Evolutionary conservation across 2,797 vertebrate species (phyloP).

Genomic region (Bradypodion pumilum): DNA sequence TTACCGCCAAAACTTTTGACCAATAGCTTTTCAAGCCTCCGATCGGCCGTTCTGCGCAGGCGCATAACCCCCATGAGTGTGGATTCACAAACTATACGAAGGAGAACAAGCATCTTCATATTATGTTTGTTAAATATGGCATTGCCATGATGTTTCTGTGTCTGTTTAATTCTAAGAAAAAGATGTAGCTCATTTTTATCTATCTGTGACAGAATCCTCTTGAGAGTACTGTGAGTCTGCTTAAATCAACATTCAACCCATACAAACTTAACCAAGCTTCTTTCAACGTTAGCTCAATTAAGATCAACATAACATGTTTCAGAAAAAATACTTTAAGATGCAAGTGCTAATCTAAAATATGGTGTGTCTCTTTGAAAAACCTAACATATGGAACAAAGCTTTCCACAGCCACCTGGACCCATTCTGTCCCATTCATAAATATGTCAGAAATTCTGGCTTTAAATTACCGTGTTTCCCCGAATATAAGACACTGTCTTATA

Average conservation of each 20-base stretch:
- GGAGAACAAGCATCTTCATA: not conserved
- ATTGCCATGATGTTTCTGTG: not conserved
- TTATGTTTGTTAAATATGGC: not conserved
- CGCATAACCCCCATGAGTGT: too few species aligned
- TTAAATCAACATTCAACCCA: not conserved
- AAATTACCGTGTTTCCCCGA: too few species aligned
- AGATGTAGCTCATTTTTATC: not conserved
- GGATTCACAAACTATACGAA: too few species aligned
- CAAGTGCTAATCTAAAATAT: not conserved
- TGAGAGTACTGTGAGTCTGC: not conserved
- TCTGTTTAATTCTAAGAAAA: not conserved
- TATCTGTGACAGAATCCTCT: not conserved
- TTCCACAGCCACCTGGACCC: not conserved
- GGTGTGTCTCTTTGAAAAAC: not conserved
- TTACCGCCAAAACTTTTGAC: too few species aligned
- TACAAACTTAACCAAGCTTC: not conserved
- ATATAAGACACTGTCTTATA: too few species aligned
- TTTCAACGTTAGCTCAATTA: not conserved
- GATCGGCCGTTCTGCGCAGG: too few species aligned
- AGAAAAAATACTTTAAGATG: not conserved
- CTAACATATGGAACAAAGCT: not conserved
- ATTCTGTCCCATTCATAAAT: not conserved
- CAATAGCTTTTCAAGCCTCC: too few species aligned
- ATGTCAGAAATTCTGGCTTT: not conserved
- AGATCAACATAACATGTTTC: too few species aligned